Percentiles rank a stretch among this genome's conserved stretches.
Evolutionary conservation across 2,113 vertebrate genomes (phyloP).

Genomic region (Oncorhynchus tshawytscha): DNA sequence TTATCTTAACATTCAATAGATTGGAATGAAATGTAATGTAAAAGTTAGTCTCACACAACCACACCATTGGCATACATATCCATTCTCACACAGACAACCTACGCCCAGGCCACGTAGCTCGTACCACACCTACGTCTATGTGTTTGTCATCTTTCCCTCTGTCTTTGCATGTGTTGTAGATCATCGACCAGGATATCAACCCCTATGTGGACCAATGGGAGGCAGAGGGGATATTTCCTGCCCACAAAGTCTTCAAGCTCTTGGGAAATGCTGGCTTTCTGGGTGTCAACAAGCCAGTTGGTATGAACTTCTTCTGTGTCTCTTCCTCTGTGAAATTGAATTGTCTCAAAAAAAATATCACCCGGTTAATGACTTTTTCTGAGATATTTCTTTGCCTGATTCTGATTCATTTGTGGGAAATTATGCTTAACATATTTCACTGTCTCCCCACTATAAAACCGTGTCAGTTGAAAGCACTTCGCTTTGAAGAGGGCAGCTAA

Average conservation of each 20-base stretch:
- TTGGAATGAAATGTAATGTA: neutral
- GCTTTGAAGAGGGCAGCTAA: neutral
- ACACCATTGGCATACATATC: neutral
- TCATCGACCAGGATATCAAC: conserved; percentile 84
- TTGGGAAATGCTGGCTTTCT: conserved; percentile 80
- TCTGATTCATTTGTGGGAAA: neutral
- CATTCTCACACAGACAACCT: neutral
- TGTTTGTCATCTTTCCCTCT: neutral
- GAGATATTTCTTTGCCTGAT: neutral
- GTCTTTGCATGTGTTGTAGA: conserved; percentile 59
- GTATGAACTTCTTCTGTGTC: conserved; percentile 50
- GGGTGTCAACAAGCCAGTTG: conserved; percentile 79
- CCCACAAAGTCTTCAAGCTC: conserved; percentile 80
- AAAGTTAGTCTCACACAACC: neutral
- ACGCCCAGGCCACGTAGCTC: too few species aligned
- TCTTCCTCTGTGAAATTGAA: too few species aligned
- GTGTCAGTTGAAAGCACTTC: neutral
- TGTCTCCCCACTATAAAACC: too few species aligned
- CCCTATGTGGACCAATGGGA: conserved; percentile 83
- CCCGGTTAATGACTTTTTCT: neutral
- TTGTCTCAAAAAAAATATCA: too few species aligned
- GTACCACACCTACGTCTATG: neutral
- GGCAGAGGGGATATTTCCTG: conserved; percentile 76
- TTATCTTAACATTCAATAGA: too few species aligned
- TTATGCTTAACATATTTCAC: neutral